Evolutionary conservation across 2,888 invertebrate genomes (phyloP).

Genomic region (Cephalotes varians): DNA sequence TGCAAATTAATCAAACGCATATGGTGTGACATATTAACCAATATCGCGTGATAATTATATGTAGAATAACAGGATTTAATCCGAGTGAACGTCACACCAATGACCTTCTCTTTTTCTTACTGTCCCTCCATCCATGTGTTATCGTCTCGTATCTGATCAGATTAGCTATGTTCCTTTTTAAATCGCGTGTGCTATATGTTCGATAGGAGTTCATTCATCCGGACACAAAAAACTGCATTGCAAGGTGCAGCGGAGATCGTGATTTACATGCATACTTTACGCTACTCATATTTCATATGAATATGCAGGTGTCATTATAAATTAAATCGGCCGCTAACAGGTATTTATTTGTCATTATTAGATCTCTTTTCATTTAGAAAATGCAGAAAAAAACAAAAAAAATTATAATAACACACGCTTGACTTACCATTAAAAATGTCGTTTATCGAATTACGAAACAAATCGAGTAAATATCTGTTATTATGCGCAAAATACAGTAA

Average conservation of each 20-base stretch:
- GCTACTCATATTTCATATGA: not conserved
- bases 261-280: not conserved
- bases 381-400: not conserved
- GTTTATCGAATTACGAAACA: not conserved
- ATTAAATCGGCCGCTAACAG: not conserved
- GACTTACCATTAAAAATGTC: not conserved
- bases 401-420: not conserved
- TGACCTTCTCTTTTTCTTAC: constrained; percentile 15
- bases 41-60: not conserved
- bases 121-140: not conserved
- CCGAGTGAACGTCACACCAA: not conserved
- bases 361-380: not conserved
- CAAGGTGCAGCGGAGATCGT: not conserved
- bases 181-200: not conserved
- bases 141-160: not conserved
- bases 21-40: not conserved
- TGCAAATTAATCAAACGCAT: not conserved
- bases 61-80: constrained; percentile 14
- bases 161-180: constrained; percentile 19
- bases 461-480: not conserved
- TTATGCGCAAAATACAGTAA: not conserved
- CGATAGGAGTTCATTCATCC: not conserved
- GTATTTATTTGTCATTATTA: not conserved
- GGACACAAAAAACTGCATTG: not conserved
- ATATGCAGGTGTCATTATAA: constrained; percentile 5